Base-by-base conservation (phyloP, 1,140 invertebrate species). In the Lasioglossum baleicum region DNA sequence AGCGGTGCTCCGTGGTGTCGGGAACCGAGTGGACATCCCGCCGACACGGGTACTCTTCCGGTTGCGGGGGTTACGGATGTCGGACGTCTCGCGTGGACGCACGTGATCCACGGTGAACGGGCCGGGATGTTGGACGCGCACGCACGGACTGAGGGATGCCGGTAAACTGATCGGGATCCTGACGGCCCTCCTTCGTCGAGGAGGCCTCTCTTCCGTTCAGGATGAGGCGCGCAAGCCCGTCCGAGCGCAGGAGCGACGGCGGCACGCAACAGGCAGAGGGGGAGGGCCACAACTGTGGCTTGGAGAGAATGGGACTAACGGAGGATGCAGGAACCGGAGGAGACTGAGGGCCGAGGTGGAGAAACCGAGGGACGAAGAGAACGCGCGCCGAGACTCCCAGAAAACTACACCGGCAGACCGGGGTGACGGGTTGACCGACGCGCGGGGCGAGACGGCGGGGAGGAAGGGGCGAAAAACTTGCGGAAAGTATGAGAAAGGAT, bases 91-190 rank as follows among this genome's bases (percentile, higher is more conserved):
- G 35, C 44, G 66, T 20, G 56, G 61, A 63, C 35, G 63, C 85
- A 86, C 84, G 85, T 86, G 85, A 87, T 75, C 61, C 26, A 15
- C 61, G 31, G 22, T 48, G n/a, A 56, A 42, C 63, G 81, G 7
- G 7, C 72, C 35, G 56, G 51, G 64, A 26, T 73, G 26, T 22
- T 61, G 70, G 48, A 83, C 81, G 67, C 78, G 60, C 82, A 84
- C 84, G 74, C 70, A 74, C 84, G 60, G 84, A 72, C 77, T 83
- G 84, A 77, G 81, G 53, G 64, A 86, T 77, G 85, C 84, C 85
- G 84, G 84, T 86, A 83, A 86, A 87, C 85, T 87, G 85, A 86
- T 86, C 85, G 77, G 81, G 76, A 83, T 83, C 85, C 85, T 86
- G 85, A 74, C 80, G 81, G 81, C 80, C 76, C 77, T 86, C 85